Conservation (phyloP, 1,140 invertebrate genomes). For the Meteorus sp. region DNA sequence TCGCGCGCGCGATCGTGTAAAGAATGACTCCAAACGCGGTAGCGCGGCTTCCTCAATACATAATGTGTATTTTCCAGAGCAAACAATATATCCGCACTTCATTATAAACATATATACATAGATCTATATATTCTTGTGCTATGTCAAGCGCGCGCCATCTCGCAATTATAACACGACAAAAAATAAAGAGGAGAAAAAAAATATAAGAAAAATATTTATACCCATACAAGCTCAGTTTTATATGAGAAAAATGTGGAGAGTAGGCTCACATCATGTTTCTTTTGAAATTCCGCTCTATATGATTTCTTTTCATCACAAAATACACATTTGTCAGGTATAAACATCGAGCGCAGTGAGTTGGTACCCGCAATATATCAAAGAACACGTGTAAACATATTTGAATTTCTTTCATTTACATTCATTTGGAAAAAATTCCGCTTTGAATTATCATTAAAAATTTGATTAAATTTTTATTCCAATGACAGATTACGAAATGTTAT, state of each 20-base stretch:
- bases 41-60: constrained; percentile 5
- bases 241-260: no score
- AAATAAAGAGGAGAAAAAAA: no score
- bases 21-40: constrained; percentile 29
- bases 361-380: neutral
- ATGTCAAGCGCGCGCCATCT: no score
- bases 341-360: neutral
- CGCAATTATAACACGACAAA: no score
- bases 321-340: constrained; percentile 13
- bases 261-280: no score
- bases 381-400: neutral
- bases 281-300: no score
- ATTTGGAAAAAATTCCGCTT: no score
- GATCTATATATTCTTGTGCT: neutral
- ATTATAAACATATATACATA: constrained; percentile 16
- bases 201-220: no score
- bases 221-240: no score
- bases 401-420: neutral
- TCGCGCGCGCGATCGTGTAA: constrained; percentile 42
- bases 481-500: no score
- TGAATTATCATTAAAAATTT: no score
- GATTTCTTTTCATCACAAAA: constrained; percentile 20
- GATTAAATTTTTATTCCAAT: no score
- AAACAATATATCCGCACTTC: constrained; percentile 24
- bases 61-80: constrained; percentile 19